These are phyloP conservation scores for Pangasius macronema DNA, from an alignment of 2,797 vertebrate genomes.

Conservation along the genomic window DNA sequence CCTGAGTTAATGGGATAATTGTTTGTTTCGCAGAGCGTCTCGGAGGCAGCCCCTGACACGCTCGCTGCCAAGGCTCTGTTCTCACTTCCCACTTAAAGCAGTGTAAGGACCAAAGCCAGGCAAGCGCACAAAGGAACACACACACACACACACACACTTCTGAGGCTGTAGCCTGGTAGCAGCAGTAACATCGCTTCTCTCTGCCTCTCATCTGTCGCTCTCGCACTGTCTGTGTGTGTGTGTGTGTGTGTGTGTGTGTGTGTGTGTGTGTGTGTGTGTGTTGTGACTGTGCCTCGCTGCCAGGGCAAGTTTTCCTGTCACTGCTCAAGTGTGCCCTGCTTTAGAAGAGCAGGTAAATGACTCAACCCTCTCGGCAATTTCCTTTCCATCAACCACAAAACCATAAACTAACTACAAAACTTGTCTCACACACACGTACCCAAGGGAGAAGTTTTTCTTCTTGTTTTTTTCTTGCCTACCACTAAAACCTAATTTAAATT, in stretches of 20 bases:
- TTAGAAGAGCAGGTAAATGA: constrained; percentile 25
- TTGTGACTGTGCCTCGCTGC: not conserved
- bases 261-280: constrained; percentile 2
- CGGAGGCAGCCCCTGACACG: constrained; percentile 41
- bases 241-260: not conserved
- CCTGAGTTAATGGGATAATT: constrained; percentile 57
- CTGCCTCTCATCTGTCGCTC: constrained; percentile 39
- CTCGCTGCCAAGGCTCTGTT: constrained; percentile 43
- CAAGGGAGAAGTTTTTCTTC: not conserved
- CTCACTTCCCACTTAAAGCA: constrained; percentile 45
- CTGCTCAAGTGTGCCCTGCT: constrained; percentile 38
- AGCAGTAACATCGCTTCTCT: constrained; percentile 40
- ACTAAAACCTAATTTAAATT: constrained; percentile 21
- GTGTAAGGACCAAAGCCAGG: constrained; percentile 48
- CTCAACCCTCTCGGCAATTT: constrained; percentile 10
- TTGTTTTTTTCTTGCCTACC: not conserved
- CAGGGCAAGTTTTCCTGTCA: constrained; percentile 44
- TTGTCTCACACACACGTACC: not conserved
- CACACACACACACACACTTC: constrained; percentile 41
- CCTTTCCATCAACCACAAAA: constrained; percentile 6
- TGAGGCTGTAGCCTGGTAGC: constrained; percentile 53
- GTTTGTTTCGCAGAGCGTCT: constrained; percentile 47
- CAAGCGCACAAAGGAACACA: constrained; percentile 5
- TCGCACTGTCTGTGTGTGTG: not conserved
- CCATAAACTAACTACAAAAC: constrained; percentile 24